A percentile compares a stretch with the other conserved stretches of the same genome.
Conservation (phyloP, 1,140 invertebrate genomes). For the Drosophila simulans region DNA sequence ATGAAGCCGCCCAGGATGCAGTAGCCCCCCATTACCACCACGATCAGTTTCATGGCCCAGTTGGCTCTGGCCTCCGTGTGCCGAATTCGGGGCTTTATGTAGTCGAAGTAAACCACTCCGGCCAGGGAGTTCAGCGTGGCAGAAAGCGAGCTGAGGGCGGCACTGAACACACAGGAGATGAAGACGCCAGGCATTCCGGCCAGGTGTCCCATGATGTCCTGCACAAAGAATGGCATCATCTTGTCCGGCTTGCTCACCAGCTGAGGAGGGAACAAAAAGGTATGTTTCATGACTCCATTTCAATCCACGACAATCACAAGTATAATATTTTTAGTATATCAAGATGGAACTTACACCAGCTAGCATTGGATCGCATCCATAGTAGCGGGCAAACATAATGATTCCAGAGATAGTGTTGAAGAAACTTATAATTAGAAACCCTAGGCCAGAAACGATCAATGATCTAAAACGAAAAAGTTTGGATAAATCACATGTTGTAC, state of each 20-base stretch:
- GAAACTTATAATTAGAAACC: conserved; percentile 85
- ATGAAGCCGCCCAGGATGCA: conserved; percentile 88
- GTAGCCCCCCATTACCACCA: conserved; percentile 86
- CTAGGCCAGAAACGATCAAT: conserved; percentile 85
- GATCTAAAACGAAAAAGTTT: conserved; percentile 70
- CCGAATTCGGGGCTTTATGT: conserved; percentile 87
- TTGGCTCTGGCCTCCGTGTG: conserved; percentile 86
- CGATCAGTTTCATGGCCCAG: conserved; percentile 87
- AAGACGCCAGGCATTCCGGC: conserved; percentile 88
- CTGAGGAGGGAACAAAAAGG: conserved; percentile 27
- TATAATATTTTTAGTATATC: too few relatives aligned
- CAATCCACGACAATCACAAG: background rate
- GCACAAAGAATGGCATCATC: conserved; percentile 87
- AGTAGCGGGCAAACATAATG: conserved; percentile 90
- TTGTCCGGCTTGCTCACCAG: conserved; percentile 85
- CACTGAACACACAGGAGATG: conserved; percentile 89
- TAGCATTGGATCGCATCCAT: conserved; percentile 90
- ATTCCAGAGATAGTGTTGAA: conserved; percentile 88
- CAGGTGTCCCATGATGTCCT: conserved; percentile 87
- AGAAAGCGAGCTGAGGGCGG: conserved; percentile 89
- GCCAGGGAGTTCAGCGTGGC: conserved; percentile 90
- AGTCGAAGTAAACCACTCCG: conserved; percentile 91
- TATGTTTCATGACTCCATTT: background rate
- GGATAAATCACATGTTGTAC: too few relatives aligned
- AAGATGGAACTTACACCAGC: conserved; percentile 85